Evolutionary conservation across 2,797 vertebrate genomes (phyloP), one percentile per base, ranked within the genome.

Genomic region (Protosalanx chinensis): DNA sequence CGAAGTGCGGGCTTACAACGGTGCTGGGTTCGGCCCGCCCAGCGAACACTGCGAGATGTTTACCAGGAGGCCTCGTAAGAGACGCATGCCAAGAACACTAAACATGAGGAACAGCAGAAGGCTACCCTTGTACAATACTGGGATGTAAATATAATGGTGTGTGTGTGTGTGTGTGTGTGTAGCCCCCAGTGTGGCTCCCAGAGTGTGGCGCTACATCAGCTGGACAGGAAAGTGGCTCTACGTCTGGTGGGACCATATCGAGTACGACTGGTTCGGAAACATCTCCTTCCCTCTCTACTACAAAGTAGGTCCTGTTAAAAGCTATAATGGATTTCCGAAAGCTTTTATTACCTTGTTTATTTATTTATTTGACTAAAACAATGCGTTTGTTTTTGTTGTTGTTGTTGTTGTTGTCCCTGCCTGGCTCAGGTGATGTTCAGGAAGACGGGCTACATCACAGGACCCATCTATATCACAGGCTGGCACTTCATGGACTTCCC

Each of bases 201-300:
- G 93, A 83, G 95, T 98, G 81, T 93, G 92, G 88, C 90, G 91
- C 81, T 93, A 89, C 74, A 92, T 95, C 86, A 94, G 91, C 83
- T 93, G 90, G 84, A 92, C 90, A 18, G 91, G 92, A 70, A 80
- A 90, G 79, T 93, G 92, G 92, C 74, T 93, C 72, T 96, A 97
- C 68, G 96, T 99, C 76, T 97, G 96, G 87, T 99, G 97, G 98
- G 96, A 98, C 82, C 97, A 97, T 90, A 96, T 41, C 92, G 93
- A 76, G 82, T 93, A 84, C 78, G 96, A 82, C 92, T 94, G 89
- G 94, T 90, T 91, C 62, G 90, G 94, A 66, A 96, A 99, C 5
- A 94, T 98, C 77, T 99, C 98, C 56, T 94, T 94, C 37, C 96
- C 98, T 16, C 92, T 96, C 75, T 97, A 98, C 82, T 99, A 99